phyloP scores from a whole-genome alignment of 2,888 invertebrate genomes.

The Corythucha ciliata region DNA sequence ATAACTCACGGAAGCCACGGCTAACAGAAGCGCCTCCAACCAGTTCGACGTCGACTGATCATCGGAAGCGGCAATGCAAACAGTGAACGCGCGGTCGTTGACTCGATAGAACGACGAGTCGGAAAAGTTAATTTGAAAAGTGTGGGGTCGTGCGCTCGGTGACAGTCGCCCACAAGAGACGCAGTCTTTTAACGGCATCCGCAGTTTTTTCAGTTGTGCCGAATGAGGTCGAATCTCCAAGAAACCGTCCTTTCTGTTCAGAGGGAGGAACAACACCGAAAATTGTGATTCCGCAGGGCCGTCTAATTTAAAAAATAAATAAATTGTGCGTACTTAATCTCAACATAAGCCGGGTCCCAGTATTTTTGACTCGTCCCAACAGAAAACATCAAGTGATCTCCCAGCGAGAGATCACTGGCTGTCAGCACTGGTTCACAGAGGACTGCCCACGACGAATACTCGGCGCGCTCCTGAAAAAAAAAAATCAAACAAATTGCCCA shows the following conservation, averaged over 20 bases:
- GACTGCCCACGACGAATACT: constrained; percentile 16
- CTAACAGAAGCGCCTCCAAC: constrained; percentile 27
- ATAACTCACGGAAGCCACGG: constrained; percentile 19
- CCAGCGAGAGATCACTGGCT: constrained; percentile 17
- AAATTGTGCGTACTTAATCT: constrained; percentile 17
- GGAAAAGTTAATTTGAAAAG: constrained; percentile 22
- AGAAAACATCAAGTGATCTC: constrained; percentile 23
- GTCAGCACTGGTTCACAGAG: constrained; percentile 15
- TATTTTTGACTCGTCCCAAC: constrained; percentile 12
- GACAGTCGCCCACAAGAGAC: constrained; percentile 21
- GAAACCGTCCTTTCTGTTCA: constrained; percentile 7
- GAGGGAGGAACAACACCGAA: too few relatives aligned
- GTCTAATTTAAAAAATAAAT: not conserved
- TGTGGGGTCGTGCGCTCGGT: constrained; percentile 20
- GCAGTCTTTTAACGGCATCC: constrained; percentile 22
- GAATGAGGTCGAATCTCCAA: constrained; percentile 16
- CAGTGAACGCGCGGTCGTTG: constrained; percentile 12
- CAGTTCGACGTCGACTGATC: constrained; percentile 26
- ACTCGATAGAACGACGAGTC: not conserved
- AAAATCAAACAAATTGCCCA: not conserved
- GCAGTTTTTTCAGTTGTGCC: constrained; percentile 14
- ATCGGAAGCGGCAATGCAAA: constrained; percentile 24
- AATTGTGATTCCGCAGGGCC: too few relatives aligned
- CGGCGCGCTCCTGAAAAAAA: not conserved
- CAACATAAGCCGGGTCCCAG: constrained; percentile 23